Percentiles rank a stretch among this genome's conserved stretches.
These are phyloP conservation scores for Zosterops pallidus DNA, from an alignment of 2,113 vertebrate genomes.

Conservation along the genomic window DNA sequence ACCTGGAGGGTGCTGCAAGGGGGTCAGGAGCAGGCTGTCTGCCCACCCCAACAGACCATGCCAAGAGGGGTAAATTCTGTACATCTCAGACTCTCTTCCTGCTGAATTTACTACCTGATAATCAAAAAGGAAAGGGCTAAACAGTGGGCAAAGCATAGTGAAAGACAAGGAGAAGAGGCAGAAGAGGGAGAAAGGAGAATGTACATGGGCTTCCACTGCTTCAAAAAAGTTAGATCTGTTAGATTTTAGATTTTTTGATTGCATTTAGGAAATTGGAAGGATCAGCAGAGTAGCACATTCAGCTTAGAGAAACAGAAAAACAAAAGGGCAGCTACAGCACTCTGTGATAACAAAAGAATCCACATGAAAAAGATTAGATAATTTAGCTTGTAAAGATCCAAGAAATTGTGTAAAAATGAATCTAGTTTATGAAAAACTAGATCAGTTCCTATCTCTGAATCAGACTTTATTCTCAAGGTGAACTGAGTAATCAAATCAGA, in stretches of 20 bases:
- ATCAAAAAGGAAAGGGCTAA: not conserved
- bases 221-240: not conserved
- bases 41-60: not conserved
- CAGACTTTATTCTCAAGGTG: not conserved
- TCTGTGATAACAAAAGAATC: not conserved
- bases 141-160: not conserved
- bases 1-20: not conserved
- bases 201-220: not conserved
- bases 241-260: not conserved
- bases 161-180: not conserved
- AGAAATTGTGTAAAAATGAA: not conserved
- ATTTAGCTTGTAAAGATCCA: not conserved
- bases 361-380: not conserved
- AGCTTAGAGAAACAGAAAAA: not conserved
- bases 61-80: not conserved
- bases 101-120: constrained; percentile 25
- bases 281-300: not conserved
- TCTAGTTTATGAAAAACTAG: not conserved
- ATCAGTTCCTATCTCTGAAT: not conserved
- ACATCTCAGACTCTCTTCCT: not conserved
- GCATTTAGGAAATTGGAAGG: not conserved
- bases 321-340: not conserved
- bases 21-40: not conserved
- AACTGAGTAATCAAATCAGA: not conserved
- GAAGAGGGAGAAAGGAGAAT: not conserved